These are phyloP conservation scores for Apocheima hispidaria DNA, from an alignment of 2,888 invertebrate genomes.

Conservation along the genomic window DNA sequence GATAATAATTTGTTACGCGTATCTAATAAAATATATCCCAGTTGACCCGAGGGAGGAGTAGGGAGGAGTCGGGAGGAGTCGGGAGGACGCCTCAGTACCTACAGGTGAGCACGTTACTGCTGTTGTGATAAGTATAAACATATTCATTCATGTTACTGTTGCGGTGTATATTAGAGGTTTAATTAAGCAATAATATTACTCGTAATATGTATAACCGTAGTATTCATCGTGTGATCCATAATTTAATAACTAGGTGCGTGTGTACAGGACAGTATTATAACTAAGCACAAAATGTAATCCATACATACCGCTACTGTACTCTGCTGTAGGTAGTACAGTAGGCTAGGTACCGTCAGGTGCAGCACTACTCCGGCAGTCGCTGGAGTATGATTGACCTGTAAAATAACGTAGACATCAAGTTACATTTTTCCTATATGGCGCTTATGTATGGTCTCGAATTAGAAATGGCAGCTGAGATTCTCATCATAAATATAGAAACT, in stretches of 20 bases:
- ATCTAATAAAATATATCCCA: not conserved
- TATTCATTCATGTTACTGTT: conserved; percentile 45
- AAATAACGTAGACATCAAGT: conserved; percentile 21
- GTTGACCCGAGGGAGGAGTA: no score
- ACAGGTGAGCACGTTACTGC: no score
- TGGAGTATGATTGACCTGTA: conserved; percentile 27
- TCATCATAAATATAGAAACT: not conserved
- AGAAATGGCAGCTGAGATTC: not conserved
- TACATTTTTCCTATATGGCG: conserved; percentile 13
- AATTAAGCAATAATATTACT: conserved; percentile 53
- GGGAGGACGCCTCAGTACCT: no score
- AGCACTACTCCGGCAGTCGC: conserved; percentile 11
- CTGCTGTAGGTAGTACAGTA: no score
- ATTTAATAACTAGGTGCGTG: conserved; percentile 23
- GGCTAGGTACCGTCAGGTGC: no score
- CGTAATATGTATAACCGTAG: conserved; percentile 32
- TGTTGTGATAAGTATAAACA: conserved; percentile 28
- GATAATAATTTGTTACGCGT: not conserved
- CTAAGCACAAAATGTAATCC: conserved; percentile 42
- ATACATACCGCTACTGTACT: conserved; percentile 15
- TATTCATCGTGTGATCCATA: conserved; percentile 33
- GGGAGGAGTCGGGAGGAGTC: no score
- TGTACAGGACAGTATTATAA: conserved; percentile 35
- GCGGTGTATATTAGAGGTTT: conserved; percentile 49
- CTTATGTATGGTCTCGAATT: conserved; percentile 19